A percentile compares a stretch with the other conserved stretches of the same genome.
These are phyloP conservation scores for Elegia similella DNA, from an alignment of 2,888 invertebrate genomes.

Conservation along the genomic window DNA sequence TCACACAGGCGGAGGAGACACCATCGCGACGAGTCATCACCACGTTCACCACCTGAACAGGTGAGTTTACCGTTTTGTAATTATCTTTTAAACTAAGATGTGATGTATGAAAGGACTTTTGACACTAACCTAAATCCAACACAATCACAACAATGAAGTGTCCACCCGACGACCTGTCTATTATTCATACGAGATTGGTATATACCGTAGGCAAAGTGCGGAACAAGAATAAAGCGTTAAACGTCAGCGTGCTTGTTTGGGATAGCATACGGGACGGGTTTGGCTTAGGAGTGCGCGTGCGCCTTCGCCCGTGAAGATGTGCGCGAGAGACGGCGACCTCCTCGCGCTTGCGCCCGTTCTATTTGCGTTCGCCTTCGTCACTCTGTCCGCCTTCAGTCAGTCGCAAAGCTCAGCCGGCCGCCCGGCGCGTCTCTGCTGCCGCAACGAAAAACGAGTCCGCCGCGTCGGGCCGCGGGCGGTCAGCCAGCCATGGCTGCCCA, in stretches of 20 bases:
- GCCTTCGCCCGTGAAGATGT: constrained; percentile 80
- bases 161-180: constrained; percentile 69
- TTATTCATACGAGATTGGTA: constrained; percentile 42
- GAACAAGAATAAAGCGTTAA: constrained; percentile 71
- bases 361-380: constrained; percentile 81
- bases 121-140: constrained; percentile 54
- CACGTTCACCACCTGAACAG: constrained; percentile 75
- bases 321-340: constrained; percentile 80
- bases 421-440: constrained; percentile 71
- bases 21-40: constrained; percentile 74
- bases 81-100: constrained; percentile 42
- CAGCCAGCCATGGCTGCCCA: constrained; percentile 75
- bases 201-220: constrained; percentile 62
- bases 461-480: constrained; percentile 65
- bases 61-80: constrained; percentile 63
- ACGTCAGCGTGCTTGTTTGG: constrained; percentile 72
- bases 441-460: constrained; percentile 59
- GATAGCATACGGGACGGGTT: constrained; percentile 72
- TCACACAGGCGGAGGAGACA: constrained; percentile 88
- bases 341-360: constrained; percentile 79
- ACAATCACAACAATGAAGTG: constrained; percentile 54
- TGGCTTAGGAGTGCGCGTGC: constrained; percentile 75
- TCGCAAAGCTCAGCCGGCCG: constrained; percentile 76
- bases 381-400: constrained; percentile 79
- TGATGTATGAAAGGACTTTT: constrained; percentile 52